phyloP scores from a whole-genome alignment of 2,888 invertebrate genomes.

The Drosophila setosimentum region DNA sequence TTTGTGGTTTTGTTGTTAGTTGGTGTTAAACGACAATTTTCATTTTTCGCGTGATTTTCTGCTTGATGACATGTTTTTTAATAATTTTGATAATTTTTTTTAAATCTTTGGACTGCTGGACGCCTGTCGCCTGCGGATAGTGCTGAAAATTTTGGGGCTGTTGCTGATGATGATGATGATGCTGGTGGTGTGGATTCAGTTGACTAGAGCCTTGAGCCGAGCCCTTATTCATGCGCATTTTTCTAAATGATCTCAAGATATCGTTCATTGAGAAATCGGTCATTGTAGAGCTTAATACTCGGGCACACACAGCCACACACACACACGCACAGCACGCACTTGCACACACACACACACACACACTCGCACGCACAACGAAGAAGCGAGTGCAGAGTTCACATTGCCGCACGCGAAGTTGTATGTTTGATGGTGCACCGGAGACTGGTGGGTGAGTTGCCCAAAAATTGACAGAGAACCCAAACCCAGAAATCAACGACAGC shows the following conservation, averaged over 20 bases:
- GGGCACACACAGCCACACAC: slow-evolving; percentile 7
- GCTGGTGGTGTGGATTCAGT: slow-evolving; percentile 29
- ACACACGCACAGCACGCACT: slow-evolving; percentile 7
- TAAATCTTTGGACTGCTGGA: slow-evolving; percentile 66
- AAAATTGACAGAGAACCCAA: slow-evolving; percentile 74
- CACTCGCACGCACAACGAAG: slow-evolving; percentile 7
- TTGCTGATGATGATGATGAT: slow-evolving; percentile 32
- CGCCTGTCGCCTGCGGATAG: slow-evolving; percentile 17
- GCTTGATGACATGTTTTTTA: slow-evolving; percentile 77
- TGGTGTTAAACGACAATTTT: slow-evolving; percentile 71
- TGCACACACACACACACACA: slow-evolving; percentile 8
- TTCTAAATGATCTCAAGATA: slow-evolving; percentile 76
- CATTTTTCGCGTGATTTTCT: slow-evolving; percentile 71
- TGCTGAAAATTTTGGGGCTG: slow-evolving; percentile 28
- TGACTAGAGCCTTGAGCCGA: slow-evolving; percentile 47
- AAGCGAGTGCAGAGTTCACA: slow-evolving; percentile 49
- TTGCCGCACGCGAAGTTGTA: slow-evolving; percentile 72
- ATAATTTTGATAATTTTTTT: slow-evolving; percentile 79
- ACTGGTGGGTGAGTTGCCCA: slow-evolving; percentile 84
- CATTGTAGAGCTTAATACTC: slow-evolving; percentile 50
- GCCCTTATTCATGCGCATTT: slow-evolving; percentile 76
- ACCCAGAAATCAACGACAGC: slow-evolving; percentile 29
- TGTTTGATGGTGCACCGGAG: slow-evolving; percentile 77
- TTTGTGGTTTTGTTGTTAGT: neutral
- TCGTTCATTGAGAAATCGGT: slow-evolving; percentile 77